A percentile compares a stretch with the other conserved stretches of the same genome.
Conservation (phyloP, 2,888 invertebrate genomes). For the Watsonalla cultraria region DNA sequence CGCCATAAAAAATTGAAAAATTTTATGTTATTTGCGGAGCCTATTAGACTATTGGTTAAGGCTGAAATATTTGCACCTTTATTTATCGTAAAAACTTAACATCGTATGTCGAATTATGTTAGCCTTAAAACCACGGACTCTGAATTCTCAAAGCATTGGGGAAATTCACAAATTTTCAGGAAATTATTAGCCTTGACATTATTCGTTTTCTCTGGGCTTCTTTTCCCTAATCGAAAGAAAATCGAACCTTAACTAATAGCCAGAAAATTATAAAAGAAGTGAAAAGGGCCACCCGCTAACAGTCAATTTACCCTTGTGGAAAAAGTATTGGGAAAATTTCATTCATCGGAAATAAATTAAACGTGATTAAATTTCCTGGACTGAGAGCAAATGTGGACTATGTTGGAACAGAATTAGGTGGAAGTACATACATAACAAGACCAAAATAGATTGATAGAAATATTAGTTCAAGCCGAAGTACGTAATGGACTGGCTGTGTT, state of each 20-base stretch:
- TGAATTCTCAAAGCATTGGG: too few species aligned
- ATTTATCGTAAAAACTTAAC: too few species aligned
- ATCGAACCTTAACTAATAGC: not conserved
- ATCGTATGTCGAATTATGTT: too few species aligned
- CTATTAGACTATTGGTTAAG: too few species aligned
- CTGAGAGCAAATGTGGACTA: not conserved
- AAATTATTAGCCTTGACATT: not conserved
- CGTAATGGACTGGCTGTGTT: constrained; percentile 3
- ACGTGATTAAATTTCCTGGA: not conserved
- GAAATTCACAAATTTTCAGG: too few species aligned
- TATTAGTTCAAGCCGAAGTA: not conserved
- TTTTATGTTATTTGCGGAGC: too few species aligned
- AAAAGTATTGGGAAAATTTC: not conserved
- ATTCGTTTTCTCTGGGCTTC: not conserved
- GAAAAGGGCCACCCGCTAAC: not conserved
- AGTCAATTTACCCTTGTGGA: not conserved
- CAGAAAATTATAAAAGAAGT: constrained; percentile 1
- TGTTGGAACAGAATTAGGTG: not conserved
- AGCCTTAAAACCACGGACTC: too few species aligned
- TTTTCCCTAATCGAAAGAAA: not conserved
- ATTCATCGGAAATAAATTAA: not conserved
- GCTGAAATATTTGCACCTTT: too few species aligned
- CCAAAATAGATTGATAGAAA: not conserved
- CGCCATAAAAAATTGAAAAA: too few species aligned
- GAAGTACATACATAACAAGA: not conserved